A percentile compares a stretch with the other conserved stretches of the same genome.
Conservation (phyloP, 1,140 invertebrate species). For the Musca vetustissima region DNA sequence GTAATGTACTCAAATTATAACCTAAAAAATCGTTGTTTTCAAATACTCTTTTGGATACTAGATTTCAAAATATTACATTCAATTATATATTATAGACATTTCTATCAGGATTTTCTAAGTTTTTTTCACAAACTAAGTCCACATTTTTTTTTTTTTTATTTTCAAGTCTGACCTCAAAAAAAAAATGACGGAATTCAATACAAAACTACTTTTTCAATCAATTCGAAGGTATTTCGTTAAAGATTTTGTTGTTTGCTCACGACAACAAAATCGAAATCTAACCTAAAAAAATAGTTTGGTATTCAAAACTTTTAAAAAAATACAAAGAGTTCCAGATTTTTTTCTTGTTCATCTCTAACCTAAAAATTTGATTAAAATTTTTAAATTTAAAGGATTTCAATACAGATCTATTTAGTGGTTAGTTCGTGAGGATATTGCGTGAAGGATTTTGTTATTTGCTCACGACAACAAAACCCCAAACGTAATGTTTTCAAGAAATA, state of each 20-base stretch:
- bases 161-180: not conserved
- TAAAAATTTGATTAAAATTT: not conserved
- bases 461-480: constrained; percentile 33
- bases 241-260: constrained; percentile 50
- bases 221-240: not conserved
- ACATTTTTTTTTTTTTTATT: not conserved
- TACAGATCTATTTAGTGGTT: too few species aligned
- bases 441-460: constrained; percentile 32
- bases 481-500: not conserved
- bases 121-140: too few species aligned
- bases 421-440: not conserved
- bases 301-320: too few species aligned
- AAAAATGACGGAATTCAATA: not conserved
- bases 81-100: too few species aligned
- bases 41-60: too few species aligned
- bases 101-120: too few species aligned
- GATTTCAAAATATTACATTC: too few species aligned
- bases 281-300: too few species aligned
- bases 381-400: too few species aligned
- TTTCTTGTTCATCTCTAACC: not conserved
- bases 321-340: too few species aligned
- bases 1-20: not conserved
- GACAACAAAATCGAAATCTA: constrained; percentile 52
- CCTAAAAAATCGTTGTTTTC: not conserved
- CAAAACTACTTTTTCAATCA: not conserved